phyloP scores from a whole-genome alignment of 1,140 invertebrate species.

The Drosophila ficusphila region DNA sequence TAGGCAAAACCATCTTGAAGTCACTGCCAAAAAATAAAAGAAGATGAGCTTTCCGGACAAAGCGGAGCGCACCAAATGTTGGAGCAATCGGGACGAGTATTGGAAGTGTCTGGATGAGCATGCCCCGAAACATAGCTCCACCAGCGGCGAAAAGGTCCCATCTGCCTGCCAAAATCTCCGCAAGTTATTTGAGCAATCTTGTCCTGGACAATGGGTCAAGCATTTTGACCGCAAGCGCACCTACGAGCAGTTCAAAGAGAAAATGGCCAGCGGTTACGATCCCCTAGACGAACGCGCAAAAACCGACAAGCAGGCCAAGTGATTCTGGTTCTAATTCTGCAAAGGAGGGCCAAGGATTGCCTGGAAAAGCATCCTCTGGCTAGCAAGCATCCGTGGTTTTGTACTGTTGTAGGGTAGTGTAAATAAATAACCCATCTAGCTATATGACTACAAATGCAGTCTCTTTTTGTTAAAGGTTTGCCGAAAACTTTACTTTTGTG shows the following conservation, averaged over 20 bases:
- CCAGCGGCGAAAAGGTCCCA: slow-evolving; percentile 83
- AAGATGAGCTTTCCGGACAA: slow-evolving; percentile 93
- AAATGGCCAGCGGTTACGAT: slow-evolving; percentile 94
- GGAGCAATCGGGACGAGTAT: slow-evolving; percentile 93
- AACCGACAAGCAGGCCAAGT: slow-evolving; percentile 35
- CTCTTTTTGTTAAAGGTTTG: background rate
- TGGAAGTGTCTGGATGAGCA: slow-evolving; percentile 94
- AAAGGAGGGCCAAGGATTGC: background rate
- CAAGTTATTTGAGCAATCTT: slow-evolving; percentile 92
- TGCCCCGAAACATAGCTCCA: slow-evolving; percentile 85
- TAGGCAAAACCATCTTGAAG: no score
- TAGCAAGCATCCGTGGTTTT: slow-evolving; percentile 23
- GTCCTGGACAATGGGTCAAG: slow-evolving; percentile 95
- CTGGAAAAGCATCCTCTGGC: background rate
- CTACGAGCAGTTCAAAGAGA: slow-evolving; percentile 94
- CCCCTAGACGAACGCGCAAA: slow-evolving; percentile 84
- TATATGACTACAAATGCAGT: slow-evolving; percentile 20
- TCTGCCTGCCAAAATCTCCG: slow-evolving; percentile 89
- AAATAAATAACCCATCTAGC: slow-evolving; percentile 52
- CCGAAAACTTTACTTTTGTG: no score
- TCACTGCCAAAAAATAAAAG: background rate
- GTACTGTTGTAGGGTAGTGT: slow-evolving; percentile 58
- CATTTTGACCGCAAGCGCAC: slow-evolving; percentile 96
- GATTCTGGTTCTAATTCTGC: background rate
- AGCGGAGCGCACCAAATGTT: slow-evolving; percentile 92